Evolutionary conservation across 2,888 invertebrate genomes (phyloP), one percentile per base, ranked within the genome.

Genomic region (Cephus rjabovi): DNA sequence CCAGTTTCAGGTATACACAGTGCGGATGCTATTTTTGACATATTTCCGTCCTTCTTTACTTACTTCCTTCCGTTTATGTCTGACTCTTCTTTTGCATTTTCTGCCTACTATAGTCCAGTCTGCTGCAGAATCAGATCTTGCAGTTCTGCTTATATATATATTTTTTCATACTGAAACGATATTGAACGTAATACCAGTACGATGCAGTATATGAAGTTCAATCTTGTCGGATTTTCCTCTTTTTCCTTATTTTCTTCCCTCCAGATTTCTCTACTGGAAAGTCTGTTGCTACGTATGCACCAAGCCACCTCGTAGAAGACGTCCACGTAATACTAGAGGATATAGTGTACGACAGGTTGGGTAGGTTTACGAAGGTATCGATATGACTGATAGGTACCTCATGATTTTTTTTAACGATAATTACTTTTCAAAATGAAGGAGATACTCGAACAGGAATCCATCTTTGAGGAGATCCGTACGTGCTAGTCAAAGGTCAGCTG

Each of bases 231-330:
- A 84, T 83, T 75, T 79, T 23, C 34, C 23, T 73, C 15, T n/a
- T 23, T 71, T 35, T 30, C 9, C 35, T 15, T 15, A 40, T 15
- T 15, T 40, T 40, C 40, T 40, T 40, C 15, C 4, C 30, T 31
- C 84, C 84, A 95, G 97, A 83, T 97, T 98, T 89, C 92, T 98
- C n/a, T 98, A 98, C 90, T 98, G 98, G 98, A 95, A 96, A 78
- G 95, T 97, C 4, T 98, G 97, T 88, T 98, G 98, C 89, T 98
- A 96, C 92, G 95, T 97, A 75, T 98, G 98, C 91, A 97, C 97
- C 0, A 95, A 96, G 34, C 95, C 95, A 31, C 96, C 97, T 0
- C 94, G 93, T 84, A 94, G 93, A 75, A 93, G 93, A 79, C 92
- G 93, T 77, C 90, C 93, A 31, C 92, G 93, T 40, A 89, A 91